Evolutionary conservation across 1,140 invertebrate genomes (phyloP).

Genomic region (Chionoecetes opilio): DNA sequence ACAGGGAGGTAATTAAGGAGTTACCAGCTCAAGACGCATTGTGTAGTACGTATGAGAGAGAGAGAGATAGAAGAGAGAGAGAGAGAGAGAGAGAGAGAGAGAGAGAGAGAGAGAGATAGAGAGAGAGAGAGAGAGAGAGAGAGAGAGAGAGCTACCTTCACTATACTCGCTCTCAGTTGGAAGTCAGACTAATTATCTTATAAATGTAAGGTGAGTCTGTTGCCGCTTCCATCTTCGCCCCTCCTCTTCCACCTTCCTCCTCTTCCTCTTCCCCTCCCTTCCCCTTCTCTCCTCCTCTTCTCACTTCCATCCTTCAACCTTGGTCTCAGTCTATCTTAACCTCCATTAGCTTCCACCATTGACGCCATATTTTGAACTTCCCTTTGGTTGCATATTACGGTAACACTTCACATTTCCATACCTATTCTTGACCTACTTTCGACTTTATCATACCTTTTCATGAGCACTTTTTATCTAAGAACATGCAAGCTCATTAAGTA

Average conservation of each 20-base stretch:
- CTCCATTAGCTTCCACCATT: neutral
- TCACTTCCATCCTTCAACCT: neutral
- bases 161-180: neutral
- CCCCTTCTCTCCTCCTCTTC: neutral
- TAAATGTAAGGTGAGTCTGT: neutral
- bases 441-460: too few relatives aligned
- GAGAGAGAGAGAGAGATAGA: conserved; percentile 51
- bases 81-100: conserved; percentile 51
- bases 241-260: neutral
- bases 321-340: too few relatives aligned
- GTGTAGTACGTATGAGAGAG: conserved; percentile 14
- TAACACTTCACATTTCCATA: too few relatives aligned
- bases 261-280: neutral
- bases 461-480: too few relatives aligned
- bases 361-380: neutral
- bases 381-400: too few relatives aligned
- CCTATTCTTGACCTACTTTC: too few relatives aligned
- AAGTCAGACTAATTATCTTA: neutral
- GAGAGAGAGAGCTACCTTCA: conserved; percentile 22
- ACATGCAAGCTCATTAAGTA: too few relatives aligned
- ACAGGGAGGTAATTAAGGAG: conserved; percentile 29
- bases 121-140: conserved; percentile 46
- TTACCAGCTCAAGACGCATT: too few relatives aligned
- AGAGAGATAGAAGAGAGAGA: conserved; percentile 51
- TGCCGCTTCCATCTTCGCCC: neutral